phyloP scores from a whole-genome alignment of 2,888 invertebrate species.

The Dilophus febrilis region DNA sequence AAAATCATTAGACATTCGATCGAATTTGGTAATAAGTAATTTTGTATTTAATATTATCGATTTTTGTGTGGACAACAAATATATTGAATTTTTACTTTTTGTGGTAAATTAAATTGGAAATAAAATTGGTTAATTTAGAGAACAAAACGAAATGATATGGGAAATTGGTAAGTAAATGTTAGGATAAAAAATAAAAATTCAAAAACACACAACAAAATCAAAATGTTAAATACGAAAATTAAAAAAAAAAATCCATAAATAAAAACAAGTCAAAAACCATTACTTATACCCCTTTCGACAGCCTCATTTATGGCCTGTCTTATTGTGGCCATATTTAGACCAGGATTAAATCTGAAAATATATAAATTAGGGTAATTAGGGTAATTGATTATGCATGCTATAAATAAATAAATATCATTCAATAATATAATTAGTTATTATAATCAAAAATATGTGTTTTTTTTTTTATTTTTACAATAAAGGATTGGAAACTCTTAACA shows the following conservation, averaged over 20 bases:
- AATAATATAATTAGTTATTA: background rate
- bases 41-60: too few species aligned
- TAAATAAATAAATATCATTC: slow-evolving; percentile 6
- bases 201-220: too few species aligned
- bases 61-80: too few species aligned
- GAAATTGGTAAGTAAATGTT: too few species aligned
- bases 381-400: slow-evolving; percentile 5
- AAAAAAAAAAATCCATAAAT: background rate
- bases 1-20: background rate
- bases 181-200: too few species aligned
- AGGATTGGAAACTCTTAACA: too few species aligned
- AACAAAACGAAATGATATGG: too few species aligned
- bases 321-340: slow-evolving; percentile 85
- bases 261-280: slow-evolving; percentile 5
- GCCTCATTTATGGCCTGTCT: slow-evolving; percentile 90
- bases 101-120: too few species aligned
- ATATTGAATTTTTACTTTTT: too few species aligned
- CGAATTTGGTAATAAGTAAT: too few species aligned
- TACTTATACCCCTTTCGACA: slow-evolving; percentile 64
- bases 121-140: too few species aligned
- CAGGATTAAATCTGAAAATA: slow-evolving; percentile 74
- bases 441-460: background rate
- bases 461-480: too few species aligned
- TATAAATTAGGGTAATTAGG: slow-evolving; percentile 5
- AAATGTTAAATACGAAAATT: background rate